Base-by-base conservation (phyloP, 30 jellyfish, hydroid and myxozoan genomes). In the Turritopsis dohrnii region DNA sequence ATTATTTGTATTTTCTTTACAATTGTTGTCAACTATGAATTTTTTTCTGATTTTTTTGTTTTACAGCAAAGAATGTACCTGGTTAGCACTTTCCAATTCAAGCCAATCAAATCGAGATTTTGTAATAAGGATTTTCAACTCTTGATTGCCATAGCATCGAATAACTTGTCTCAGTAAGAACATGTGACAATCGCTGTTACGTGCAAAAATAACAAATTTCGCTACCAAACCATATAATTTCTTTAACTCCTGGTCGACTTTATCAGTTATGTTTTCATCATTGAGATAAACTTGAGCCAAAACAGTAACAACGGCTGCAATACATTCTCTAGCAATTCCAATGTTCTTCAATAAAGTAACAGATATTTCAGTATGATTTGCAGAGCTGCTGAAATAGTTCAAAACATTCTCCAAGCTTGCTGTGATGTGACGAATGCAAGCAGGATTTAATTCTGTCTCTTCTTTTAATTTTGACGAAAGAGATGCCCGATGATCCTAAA, bases 81-180 rank as follows among this genome's bases (percentile, higher is more conserved):
- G 60, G 60, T 41, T 41, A 41, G 60, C 77, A n/a, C 17, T 1
- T 77, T 77, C 72, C 66, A 77, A 25, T 17, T 25, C 72, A 22
- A 77, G 85, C 85, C 85, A 77, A 24, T 77, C 85, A 8, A 30
- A 26, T 25, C 29, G 74, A 80, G 16, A 31, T 26, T 80, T 22
- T 22, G 18, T 27, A 52, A 80, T n/a, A 65, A 80, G 21, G 18
- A 17, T 80, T n/a, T 80, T 28, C 21, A 80, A 21, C 81, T 71
- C 79, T 41, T 65, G 81, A 0, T 26, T 53, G 24, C 87, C 87
- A 80, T 80, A n/a, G 25, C 52, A 17, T 7, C 79, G 81, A 25
- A 80, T 71, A 22, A 80, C 27, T 80, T 80, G 87, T 52, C 79
- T 53, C 60, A 53, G 81, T 22, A 80, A 22, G 65, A 52, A 80